Evolutionary conservation across 2,113 vertebrate genomes (phyloP), one percentile per base, ranked within the genome.

Genomic region (Puma concolor): DNA sequence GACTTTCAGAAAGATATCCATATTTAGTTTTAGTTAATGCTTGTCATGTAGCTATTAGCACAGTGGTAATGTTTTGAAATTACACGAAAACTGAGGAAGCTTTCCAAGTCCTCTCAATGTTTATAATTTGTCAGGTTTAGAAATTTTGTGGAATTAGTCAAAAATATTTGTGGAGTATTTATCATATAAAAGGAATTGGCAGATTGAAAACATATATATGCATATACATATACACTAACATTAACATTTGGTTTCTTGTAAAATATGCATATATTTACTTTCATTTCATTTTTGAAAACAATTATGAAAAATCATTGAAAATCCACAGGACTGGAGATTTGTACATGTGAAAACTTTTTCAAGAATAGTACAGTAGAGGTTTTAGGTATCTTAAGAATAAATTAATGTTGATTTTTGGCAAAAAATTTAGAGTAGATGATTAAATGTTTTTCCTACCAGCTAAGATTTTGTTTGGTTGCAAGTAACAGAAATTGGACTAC

Each of bases 51-150:
- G 81, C 36, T 88, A 94, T 96, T 98, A 96, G 77, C 66, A 85
- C 82, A 98, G 91, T 92, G 12, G 82, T 94, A 67, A 96, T 96
- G 69, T 87, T 96, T 98, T 93, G 67, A 97, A 97, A 96, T 96
- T 38, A 10, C 33, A 67, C 95, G 93, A 95, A 91, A 79, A 80
- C 64, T 94, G 86, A 97, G 86, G 85, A 71, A 74, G 38, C 33
- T 87, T 95, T 89, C 86, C n/a, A 96, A 96, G 15, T 90, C 33
- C 27, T 89, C 31, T 76, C 16, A 90, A 60, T 87, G 54, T 89
- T 92, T 96, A n/a, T 96, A 89, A 92, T 89, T 88, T 92, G 48
- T 96, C 83, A 94, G 84, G 79, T 72, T 71, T 69, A 84, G 48
- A 92, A 80, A 96, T 96, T 80, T 79, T 7, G 92, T 76, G 44